A percentile compares a stretch with the other conserved stretches of the same genome.
These are phyloP conservation scores for Archegozetes longisetosus DNA, from an alignment of 1,140 invertebrate genomes.

Conservation along the genomic window DNA sequence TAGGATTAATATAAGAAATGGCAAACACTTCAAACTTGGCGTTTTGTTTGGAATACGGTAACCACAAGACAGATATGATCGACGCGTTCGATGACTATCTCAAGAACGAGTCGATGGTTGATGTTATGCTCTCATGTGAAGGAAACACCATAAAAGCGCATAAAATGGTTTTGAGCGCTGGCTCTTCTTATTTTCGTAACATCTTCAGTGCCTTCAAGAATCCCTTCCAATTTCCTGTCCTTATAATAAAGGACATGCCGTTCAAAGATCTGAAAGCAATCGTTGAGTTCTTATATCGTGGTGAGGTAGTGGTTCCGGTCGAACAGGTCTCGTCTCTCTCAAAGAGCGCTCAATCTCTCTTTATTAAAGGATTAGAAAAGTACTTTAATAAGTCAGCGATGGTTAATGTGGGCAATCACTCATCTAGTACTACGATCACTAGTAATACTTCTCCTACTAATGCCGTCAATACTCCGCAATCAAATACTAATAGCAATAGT, in stretches of 20 bases:
- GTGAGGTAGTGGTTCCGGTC: constrained; percentile 16
- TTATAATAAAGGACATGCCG: constrained; percentile 31
- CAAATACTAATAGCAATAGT: too few species aligned
- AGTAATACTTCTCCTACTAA: neutral
- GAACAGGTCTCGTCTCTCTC: neutral
- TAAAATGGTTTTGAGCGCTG: constrained; percentile 29
- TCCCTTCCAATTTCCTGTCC: constrained; percentile 22
- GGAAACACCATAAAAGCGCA: constrained; percentile 28
- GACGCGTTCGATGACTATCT: too few species aligned
- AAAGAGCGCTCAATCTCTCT: constrained; percentile 29
- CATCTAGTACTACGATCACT: neutral
- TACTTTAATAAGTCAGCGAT: neutral
- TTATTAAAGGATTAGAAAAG: constrained; percentile 10
- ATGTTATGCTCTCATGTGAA: constrained; percentile 14
- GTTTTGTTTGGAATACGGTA: too few species aligned
- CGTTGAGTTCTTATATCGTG: constrained; percentile 31
- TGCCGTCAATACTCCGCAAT: too few species aligned
- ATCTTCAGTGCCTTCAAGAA: constrained; percentile 32
- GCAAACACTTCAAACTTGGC: too few species aligned
- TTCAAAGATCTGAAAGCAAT: constrained; percentile 28
- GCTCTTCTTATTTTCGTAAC: constrained; percentile 33
- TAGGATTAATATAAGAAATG: neutral
- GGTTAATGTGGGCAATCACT: neutral
- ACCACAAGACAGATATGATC: too few species aligned
- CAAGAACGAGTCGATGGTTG: constrained; percentile 14